Evolutionary conservation across 2,113 vertebrate species (phyloP), one percentile per base, ranked within the genome.

Genomic region (Hyla sarda): DNA sequence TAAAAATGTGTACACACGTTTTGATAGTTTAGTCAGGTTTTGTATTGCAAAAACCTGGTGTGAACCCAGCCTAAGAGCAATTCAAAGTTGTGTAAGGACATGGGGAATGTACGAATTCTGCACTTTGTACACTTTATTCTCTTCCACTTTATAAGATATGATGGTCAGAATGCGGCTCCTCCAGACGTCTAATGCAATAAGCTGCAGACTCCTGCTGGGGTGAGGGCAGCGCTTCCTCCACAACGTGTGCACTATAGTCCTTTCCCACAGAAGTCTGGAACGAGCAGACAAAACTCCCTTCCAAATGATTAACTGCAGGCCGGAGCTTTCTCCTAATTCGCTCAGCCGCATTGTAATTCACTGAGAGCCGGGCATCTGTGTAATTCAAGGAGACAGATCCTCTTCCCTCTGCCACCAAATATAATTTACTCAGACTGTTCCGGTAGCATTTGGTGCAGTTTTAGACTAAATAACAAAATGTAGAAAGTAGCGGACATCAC

Each of bases 281-380:
- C 62, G 77, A 62, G 62, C 65, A 74, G 50, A 54, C 73, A 85
- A 80, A 84, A 47, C 67, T 3, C 73, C 8, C 78, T 89, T 72
- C 72, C 72, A 72, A 88, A 56, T 76, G 86, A 82, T 52, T 65
- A 82, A 82, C 50, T 73, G 67, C 30, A n/a, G 72, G 60, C 62
- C 82, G 11, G 52, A 54, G 80, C 56, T 48, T 78, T 88, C 82
- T 88, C 82, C 82, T 81, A 75, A 88, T 87, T 87, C 83, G 85
- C 88, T 88, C 88, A 88, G 67, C 84, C 84, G 79, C 82, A 80
- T 34, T 83, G 45, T 90, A 88, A 89, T 84, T 85, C 80, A 45
- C 50, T 56, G n/a, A 72, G 78, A 67, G 19, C 0, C 3, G 84
- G 82, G 60, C 32, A 58, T 81, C 69, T 82, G 69, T 80, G 48